Evolutionary conservation across 1,140 invertebrate genomes (phyloP).

Genomic region (Leguminivora glycinivorella): DNA sequence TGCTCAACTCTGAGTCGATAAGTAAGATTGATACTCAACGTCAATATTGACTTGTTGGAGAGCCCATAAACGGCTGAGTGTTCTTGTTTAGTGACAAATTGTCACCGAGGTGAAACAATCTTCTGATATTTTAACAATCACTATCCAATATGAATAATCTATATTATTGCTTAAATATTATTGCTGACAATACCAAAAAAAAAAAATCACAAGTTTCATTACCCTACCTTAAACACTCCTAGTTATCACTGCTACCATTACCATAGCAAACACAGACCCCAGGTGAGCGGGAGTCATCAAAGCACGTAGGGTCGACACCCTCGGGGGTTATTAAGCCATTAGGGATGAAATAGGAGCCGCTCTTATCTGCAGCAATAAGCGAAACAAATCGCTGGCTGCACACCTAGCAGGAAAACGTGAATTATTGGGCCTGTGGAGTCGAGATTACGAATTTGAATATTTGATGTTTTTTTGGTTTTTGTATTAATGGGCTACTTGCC

Average conservation of each 20-base stretch:
- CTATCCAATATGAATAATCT: no score
- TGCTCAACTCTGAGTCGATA: no score
- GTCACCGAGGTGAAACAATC: no score
- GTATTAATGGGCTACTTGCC: no score
- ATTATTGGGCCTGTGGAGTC: slow-evolving; percentile 2
- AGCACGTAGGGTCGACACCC: slow-evolving; percentile 34
- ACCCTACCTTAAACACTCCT: background rate
- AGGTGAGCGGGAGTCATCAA: slow-evolving; percentile 21
- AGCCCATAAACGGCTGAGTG: no score
- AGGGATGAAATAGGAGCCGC: slow-evolving; percentile 54
- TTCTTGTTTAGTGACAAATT: no score
- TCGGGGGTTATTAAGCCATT: slow-evolving; percentile 56
- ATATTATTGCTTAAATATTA: no score
- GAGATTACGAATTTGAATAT: slow-evolving; percentile 19
- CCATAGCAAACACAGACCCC: background rate
- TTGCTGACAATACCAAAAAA: no score
- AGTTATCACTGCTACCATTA: background rate
- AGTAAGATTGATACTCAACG: no score
- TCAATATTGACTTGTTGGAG: no score
- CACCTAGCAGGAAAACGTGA: slow-evolving; percentile 6
- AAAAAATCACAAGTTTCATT: background rate
- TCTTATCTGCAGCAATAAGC: slow-evolving; percentile 51
- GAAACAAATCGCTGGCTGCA: slow-evolving; percentile 51
- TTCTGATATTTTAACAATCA: no score
- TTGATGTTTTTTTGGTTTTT: slow-evolving; percentile 4